Evolutionary conservation across 1,140 invertebrate genomes (phyloP).

Genomic region (Tetragonula clypearis): DNA sequence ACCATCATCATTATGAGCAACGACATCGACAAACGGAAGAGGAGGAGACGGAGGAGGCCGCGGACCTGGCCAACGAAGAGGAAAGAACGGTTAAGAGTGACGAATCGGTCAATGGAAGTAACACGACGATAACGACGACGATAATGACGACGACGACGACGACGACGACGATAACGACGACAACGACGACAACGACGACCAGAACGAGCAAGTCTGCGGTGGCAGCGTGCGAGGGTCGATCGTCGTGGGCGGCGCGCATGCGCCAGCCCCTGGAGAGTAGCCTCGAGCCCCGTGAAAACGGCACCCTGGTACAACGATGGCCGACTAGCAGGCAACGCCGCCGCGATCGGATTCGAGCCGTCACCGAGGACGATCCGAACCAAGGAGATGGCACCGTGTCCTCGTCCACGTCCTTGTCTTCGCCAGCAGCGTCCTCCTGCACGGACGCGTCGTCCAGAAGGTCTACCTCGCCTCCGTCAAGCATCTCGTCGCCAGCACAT

Average conservation of each 20-base stretch:
- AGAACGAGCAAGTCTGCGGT: slow-evolving; percentile 54
- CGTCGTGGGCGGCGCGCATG: slow-evolving; percentile 69
- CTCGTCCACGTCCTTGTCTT: slow-evolving; percentile 51
- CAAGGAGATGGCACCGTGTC: slow-evolving; percentile 20
- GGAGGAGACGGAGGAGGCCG: slow-evolving; percentile 9
- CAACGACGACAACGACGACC: slow-evolving; percentile 26
- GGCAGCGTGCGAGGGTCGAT: slow-evolving; percentile 73
- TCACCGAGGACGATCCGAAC: background rate
- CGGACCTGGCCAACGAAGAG: slow-evolving; percentile 31
- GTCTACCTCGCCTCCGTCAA: slow-evolving; percentile 48
- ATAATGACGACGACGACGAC: background rate
- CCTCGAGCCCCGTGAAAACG: slow-evolving; percentile 64
- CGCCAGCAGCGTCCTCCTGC: slow-evolving; percentile 41
- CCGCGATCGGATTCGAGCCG: slow-evolving; percentile 16
- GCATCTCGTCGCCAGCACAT: slow-evolving; percentile 43
- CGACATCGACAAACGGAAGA: background rate
- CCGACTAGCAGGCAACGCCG: slow-evolving; percentile 43
- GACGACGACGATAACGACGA: slow-evolving; percentile 19
- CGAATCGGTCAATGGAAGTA: slow-evolving; percentile 8
- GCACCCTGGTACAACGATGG: slow-evolving; percentile 52
- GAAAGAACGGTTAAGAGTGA: background rate
- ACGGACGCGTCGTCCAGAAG: slow-evolving; percentile 41
- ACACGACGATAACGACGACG: background rate
- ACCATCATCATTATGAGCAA: background rate
- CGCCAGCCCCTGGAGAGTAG: slow-evolving; percentile 69